Evolutionary conservation across 1,140 invertebrate species (phyloP).

Genomic region (Penaeus vannamei): DNA sequence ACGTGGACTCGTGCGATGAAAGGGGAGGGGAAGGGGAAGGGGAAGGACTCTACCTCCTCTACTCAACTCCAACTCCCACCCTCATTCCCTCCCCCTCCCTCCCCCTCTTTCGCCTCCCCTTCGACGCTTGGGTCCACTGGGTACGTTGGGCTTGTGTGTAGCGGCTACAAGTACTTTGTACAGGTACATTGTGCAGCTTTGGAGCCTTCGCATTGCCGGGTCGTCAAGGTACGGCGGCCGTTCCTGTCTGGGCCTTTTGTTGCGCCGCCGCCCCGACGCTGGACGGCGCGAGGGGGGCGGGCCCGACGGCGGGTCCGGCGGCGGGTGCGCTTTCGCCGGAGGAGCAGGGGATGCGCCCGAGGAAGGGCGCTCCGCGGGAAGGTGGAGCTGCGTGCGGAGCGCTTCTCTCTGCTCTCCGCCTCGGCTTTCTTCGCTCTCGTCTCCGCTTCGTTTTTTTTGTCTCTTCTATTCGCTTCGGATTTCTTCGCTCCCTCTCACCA

Average conservation of each 20-base stretch:
- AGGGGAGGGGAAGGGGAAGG: not conserved
- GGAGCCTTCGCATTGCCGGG: not conserved
- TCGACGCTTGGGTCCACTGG: too few species aligned
- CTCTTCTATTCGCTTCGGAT: not conserved
- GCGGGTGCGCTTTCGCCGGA: not conserved
- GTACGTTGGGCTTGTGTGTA: too few species aligned
- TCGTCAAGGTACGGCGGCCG: too few species aligned
- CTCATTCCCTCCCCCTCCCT: not conserved
- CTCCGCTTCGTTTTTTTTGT: not conserved
- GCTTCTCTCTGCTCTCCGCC: not conserved
- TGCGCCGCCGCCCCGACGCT: too few species aligned
- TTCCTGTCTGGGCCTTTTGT: too few species aligned
- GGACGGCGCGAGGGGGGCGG: not conserved
- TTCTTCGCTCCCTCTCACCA: not conserved
- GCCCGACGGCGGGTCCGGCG: constrained; percentile 6
- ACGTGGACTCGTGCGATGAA: not conserved
- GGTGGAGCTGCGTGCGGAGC: not conserved
- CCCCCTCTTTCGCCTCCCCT: not conserved
- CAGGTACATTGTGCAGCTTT: constrained; percentile 14
- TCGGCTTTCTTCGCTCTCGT: not conserved
- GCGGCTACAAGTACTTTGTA: constrained; percentile 9
- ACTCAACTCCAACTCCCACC: not conserved
- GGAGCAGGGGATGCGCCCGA: not conserved
- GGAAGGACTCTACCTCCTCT: not conserved
- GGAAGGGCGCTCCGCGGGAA: not conserved